Base-by-base conservation (phyloP, 2,888 invertebrate species). In the Plagiodera versicolora region DNA sequence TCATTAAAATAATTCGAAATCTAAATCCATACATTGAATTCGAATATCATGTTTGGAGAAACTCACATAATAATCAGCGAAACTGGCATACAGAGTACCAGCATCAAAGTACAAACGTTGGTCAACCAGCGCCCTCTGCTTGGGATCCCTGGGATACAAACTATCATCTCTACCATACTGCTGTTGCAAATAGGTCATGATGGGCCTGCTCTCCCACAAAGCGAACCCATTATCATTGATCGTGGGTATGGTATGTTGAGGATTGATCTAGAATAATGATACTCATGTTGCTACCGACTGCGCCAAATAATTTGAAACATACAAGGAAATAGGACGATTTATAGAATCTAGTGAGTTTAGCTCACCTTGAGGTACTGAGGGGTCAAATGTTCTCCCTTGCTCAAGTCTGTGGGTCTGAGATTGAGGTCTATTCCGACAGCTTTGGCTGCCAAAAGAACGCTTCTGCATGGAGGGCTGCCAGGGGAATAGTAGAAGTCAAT, bases 171-270 rank as follows among this genome's bases (percentile, higher is more conserved):
- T 91, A 58, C 88, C 91, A 77, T 94, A 94, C 74, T 90, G 89
- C 80, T 88, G 89, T 30, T 85, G 89, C 75, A 95, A 83, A 80
- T 95, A 95, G 1, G 86, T 83, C 78, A 89, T 85, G 76, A 94
- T 94, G 65, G 92, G 89, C 46, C 93, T 89, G 51, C 94, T 94
- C 81, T 95, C 95, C 86, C 89, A 91, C 61, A 95, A 79, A 8
- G 85, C 80, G 74, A 93, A 89, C 0, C 91, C 94, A 72, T 91
- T 88, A 80, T 95, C 95, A 64, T 90, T 88, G 58, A 95, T 79
- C 0, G 92, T 92, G 8, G 95, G 95, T 62, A 95, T 85, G 35
- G 88, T 88, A 78, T 94, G 94, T 80, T 93, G 92, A 0, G 92
- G 92, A 78, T 92, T 93, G 46, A 92, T 79, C 91, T 91, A 79